Base-by-base conservation (phyloP, 2,888 invertebrate species). In the Drosophila affinis region DNA sequence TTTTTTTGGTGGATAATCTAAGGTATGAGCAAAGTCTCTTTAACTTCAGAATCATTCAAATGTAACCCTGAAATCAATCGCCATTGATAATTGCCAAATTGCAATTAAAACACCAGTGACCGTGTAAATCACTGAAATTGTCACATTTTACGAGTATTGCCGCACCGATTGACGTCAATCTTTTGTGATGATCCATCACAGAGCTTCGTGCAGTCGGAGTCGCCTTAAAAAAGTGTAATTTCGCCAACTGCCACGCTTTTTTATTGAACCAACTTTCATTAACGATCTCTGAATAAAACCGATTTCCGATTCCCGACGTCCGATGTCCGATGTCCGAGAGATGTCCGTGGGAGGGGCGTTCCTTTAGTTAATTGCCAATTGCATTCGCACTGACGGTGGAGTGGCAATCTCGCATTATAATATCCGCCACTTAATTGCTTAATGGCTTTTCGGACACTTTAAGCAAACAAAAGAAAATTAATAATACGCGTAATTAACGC, bases 371-470 rank as follows among this genome's bases (percentile, higher is more conserved):
- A 87, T 86, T 87, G 80, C 76, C 74, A 53, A 69, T 60, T 62
- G 69, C 48, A 27, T 44, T 45, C 34, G 21, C 51, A 62, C 32
- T 84, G 83, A 78, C 78, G 83, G n/a, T 39, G 7, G 14, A n/a
- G 76, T 72, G 72, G 62, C 72, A 79, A 86, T 32, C 32, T 76
- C 79, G 68, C 68, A 87, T 87, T 84, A 75, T 86, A 77, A 76
- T 81, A 73, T 78, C 86, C 49, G n/a, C 70, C 82, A 79, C 74
- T 84, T 83, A 79, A 84, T 83, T 86, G 83, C 80, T 67, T 87
- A 88, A 85, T 87, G 79, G 77, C 85, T 60, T 87, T 79, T 48
- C 79, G 84, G 87, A 85, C 88, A 88, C 81, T 88, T 84, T 76
- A 77, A 80, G 76, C 68, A 87, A 63, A 70, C 72, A 75, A 72